Base-by-base conservation (phyloP, 2,888 invertebrate genomes). In the Eudemis profundana region DNA sequence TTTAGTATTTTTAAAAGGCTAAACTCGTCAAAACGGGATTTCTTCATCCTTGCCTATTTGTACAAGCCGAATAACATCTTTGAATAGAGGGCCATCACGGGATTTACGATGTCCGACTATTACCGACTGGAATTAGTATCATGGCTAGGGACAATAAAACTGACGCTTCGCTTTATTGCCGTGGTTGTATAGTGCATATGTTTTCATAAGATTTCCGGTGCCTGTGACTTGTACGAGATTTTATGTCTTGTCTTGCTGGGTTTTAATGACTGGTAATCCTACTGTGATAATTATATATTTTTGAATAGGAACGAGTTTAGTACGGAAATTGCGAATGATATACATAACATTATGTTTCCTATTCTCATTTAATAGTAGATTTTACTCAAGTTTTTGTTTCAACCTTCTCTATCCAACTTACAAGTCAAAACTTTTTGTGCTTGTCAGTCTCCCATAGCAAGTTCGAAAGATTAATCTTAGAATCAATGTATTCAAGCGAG, bases 401-500 rank as follows among this genome's bases (percentile, higher is more conserved):
- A 7, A n/a, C 14, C 19, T 33, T 5, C 3, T 47, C 47, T 54
- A 62, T 54, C 61, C 44, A 21, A 56, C 57, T 44, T 50, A 50
- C 27, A 61, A 53, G 53, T 61, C 49, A 64, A 56, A 42, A 38
- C 59, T 60, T 51, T 61, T 62, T 44, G 38, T 61, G 38, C 27
- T 38, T 49, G 81, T 84, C 82, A 84, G 81, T 83, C 81, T 27
- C 46, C 46, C 53, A 81, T 74, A 81, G 77, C 78, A 78, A 79
- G 82, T 81, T 86, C 84, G 87, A 72, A 89, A 90, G 84, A 87
- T 87, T 88, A 87, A 88, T 89, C 89, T 90, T 80, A 86, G 83
- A 90, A 89, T 90, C 90, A 91, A 91, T 90, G 90, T 90, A 90
- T 89, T 89, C 87, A 86, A 86, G 86, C 89, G 86, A 86, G 88